These are phyloP conservation scores for Hyphantria cunea DNA, from an alignment of 1,140 invertebrate species.

Conservation along the genomic window DNA sequence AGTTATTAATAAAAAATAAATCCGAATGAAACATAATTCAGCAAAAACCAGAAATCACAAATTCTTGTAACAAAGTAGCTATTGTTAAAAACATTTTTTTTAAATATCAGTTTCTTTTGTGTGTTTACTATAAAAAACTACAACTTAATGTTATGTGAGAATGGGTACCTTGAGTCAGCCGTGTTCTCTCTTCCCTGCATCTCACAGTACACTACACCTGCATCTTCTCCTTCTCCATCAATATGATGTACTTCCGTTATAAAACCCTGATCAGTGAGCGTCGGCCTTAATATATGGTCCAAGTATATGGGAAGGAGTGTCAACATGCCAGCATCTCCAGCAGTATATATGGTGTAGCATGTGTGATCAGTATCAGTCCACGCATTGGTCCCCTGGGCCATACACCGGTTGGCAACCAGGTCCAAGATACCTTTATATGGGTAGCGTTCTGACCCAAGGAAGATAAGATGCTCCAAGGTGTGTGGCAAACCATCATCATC, in stretches of 20 bases:
- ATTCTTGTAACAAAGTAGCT: no score
- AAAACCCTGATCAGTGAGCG: constrained; percentile 90
- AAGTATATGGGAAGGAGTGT: constrained; percentile 94
- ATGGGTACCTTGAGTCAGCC: constrained; percentile 84
- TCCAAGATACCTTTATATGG: constrained; percentile 96
- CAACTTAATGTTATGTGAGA: no score
- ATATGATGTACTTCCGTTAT: constrained; percentile 96
- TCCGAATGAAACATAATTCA: no score
- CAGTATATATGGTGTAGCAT: constrained; percentile 93
- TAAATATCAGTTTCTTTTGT: no score
- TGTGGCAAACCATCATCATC: constrained; percentile 96
- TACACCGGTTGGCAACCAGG: constrained; percentile 92
- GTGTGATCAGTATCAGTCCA: constrained; percentile 94
- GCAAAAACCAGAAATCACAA: no score
- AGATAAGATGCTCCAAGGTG: constrained; percentile 95
- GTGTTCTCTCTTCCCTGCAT: constrained; percentile 94
- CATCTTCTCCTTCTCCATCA: constrained; percentile 92
- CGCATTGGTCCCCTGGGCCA: constrained; percentile 95
- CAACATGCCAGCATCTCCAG: constrained; percentile 93
- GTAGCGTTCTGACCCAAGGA: constrained; percentile 94
- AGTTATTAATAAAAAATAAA: no score
- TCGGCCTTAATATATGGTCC: constrained; percentile 94
- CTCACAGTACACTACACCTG: constrained; percentile 96
- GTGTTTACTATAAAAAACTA: no score
- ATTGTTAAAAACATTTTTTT: no score